phyloP scores from a whole-genome alignment of 1,140 invertebrate genomes.

The Tetraneura akinire region DNA sequence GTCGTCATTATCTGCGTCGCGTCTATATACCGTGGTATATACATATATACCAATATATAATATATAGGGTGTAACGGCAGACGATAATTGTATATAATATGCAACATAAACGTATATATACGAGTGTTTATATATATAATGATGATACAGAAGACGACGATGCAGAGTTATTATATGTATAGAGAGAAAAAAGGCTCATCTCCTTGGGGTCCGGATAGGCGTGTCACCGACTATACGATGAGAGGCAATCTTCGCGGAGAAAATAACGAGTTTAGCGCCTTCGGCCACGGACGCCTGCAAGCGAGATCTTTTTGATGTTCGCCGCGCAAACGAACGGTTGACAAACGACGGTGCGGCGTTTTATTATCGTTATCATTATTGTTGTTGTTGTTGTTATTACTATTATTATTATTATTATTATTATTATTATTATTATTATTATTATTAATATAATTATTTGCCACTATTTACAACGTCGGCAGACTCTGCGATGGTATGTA shows the following conservation, averaged over 20 bases:
- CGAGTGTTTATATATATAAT: not conserved
- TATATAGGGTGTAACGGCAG: not conserved
- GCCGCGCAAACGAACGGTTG: not conserved
- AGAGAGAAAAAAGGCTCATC: too few species aligned
- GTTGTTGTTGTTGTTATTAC: too few species aligned
- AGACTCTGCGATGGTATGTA: not conserved
- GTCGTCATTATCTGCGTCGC: not conserved
- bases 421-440: too few species aligned
- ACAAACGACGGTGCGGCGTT: not conserved
- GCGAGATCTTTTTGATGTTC: not conserved
- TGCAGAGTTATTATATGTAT: too few species aligned
- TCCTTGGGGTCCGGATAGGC: not conserved
- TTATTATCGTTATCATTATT: too few species aligned
- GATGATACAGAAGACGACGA: too few species aligned
- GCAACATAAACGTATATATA: not conserved
- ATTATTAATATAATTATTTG: too few species aligned
- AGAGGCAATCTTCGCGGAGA: not conserved
- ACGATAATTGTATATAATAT: not conserved
- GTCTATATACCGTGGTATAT: not conserved
- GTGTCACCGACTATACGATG: not conserved
- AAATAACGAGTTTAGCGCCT: constrained; percentile 29
- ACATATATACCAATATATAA: not conserved
- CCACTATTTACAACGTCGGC: not conserved
- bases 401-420: too few species aligned
- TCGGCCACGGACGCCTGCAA: not conserved